A percentile compares a stretch with the other conserved stretches of the same genome.
Conservation (phyloP, 2,797 vertebrate species). For the Fringilla coelebs region DNA sequence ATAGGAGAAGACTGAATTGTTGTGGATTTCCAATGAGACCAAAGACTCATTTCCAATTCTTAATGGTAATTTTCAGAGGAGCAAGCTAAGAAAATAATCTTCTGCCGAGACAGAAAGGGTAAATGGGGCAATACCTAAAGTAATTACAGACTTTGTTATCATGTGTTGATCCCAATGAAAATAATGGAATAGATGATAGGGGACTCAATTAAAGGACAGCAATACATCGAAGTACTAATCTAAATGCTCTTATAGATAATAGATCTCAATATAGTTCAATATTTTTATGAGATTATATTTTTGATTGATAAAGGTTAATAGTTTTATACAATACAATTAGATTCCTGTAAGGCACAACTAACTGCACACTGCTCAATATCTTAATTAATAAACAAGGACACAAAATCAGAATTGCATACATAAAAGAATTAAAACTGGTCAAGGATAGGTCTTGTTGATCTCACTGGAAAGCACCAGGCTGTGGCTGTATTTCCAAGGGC, state of each 20-base stretch:
- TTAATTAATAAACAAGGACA: constrained; percentile 3
- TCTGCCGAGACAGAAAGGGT: background rate
- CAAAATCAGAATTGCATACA: background rate
- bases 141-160: background rate
- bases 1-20: background rate
- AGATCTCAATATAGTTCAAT: background rate
- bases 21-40: background rate
- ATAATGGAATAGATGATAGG: background rate
- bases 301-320: constrained; percentile 19
- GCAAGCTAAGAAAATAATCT: background rate
- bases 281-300: constrained; percentile 28
- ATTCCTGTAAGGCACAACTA: background rate
- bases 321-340: background rate
- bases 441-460: background rate
- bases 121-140: background rate
- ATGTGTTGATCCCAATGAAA: background rate
- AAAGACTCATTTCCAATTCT: background rate
- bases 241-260: background rate
- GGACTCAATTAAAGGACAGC: background rate
- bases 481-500: background rate
- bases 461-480: background rate
- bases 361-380: background rate
- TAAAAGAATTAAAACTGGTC: background rate
- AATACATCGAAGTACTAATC: background rate
- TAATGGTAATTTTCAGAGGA: background rate